Conservation (phyloP, 2,888 invertebrate genomes). For the Torymus texanus region DNA sequence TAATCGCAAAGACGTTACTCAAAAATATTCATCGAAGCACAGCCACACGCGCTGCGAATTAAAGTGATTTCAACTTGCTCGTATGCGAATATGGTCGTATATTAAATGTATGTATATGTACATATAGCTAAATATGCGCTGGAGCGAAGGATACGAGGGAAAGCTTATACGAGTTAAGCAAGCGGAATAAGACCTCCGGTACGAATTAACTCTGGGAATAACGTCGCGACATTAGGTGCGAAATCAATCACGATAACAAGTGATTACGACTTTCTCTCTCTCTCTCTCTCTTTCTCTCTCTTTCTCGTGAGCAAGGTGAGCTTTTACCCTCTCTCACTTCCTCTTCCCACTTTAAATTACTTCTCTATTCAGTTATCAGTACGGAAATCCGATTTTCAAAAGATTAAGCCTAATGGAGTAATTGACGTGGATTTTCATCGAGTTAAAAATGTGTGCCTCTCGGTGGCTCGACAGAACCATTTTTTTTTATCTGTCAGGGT, state of each 20-base stretch:
- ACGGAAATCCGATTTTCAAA: neutral
- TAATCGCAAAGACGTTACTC: too few relatives aligned
- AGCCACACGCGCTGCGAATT: too few relatives aligned
- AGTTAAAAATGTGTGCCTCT: neutral
- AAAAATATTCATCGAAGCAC: too few relatives aligned
- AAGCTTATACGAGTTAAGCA: neutral
- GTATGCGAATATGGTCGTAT: too few relatives aligned
- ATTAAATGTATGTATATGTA: too few relatives aligned
- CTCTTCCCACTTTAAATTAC: conserved; percentile 1
- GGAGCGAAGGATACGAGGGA: too few relatives aligned
- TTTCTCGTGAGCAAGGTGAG: neutral
- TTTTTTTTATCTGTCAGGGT: too few relatives aligned
- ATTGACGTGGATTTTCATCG: neutral
- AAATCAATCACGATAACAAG: conserved; percentile 37
- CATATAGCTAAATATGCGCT: too few relatives aligned
- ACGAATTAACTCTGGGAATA: conserved; percentile 15
- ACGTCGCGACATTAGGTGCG: conserved; percentile 15
- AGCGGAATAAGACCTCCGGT: neutral
- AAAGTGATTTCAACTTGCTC: too few relatives aligned
- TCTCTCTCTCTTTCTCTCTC: neutral
- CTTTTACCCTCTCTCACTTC: too few relatives aligned
- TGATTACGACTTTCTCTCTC: neutral
- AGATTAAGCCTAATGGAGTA: conserved; percentile 15
- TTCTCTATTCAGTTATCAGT: conserved; percentile 17
- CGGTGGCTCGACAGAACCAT: too few relatives aligned